Evolutionary conservation across 2,113 vertebrate genomes (phyloP), one percentile per base, ranked within the genome.

Genomic region (Zosterops lateralis): DNA sequence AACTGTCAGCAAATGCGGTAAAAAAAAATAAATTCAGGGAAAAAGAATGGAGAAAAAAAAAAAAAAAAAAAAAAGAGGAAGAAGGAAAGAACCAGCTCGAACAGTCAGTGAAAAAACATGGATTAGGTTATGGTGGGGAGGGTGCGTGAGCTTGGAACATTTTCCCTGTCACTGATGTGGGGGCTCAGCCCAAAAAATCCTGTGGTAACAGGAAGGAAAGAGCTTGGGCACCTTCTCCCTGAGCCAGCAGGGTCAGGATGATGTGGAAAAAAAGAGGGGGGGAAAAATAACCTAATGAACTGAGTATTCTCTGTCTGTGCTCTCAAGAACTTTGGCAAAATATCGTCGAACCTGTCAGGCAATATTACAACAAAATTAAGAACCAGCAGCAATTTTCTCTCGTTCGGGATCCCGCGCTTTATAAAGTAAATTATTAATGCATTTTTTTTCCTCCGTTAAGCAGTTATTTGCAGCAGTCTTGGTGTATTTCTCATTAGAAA

Each of bases 371-470:
- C 95, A 95, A 96, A 98, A 97, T 97, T 96, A 97, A 97, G 96
- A 96, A 95, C 87, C 92, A 90, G 83, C 83, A 95, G 97, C 95
- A 68, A 83, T 95, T 96, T 97, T 95, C 96, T 92, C 91, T 92
- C 62, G 26, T 97, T 95, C 16, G 5, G 89, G 85, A 97, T 93
- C 96, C 74, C 72, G 19, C 5, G 90, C 97, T 97, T 97, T 97
- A 96, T 96, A 58, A 96, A 97, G 97, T 98, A 96, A 98, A 98
- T 98, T 98, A 98, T 98, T 97, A 97, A 97, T 97, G 97, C 81
- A 7, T 78, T 93, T 87, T 81, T 78, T 87, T 94, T 86, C 2
- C 92, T 95, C 92, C 7, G 85, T 98, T 97, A 97, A 97, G 96
- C 92, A 96, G 95, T 96, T 97, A 96, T 96, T 97, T 97, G 96